Conservation (phyloP, 2,797 vertebrate genomes). For the Triplophysa yarkandensis region DNA sequence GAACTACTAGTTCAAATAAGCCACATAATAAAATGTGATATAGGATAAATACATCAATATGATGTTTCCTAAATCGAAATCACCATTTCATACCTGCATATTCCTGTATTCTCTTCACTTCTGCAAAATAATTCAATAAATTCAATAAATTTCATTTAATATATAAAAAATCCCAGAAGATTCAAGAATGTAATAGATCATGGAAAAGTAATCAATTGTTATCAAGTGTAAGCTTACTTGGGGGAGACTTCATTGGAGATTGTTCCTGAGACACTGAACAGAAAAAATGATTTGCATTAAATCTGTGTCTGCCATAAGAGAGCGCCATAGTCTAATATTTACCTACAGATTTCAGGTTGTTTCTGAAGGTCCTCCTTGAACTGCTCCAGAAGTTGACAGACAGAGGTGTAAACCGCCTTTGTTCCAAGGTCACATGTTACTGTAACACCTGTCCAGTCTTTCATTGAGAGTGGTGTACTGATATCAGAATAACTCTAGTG, state of each 20-base stretch:
- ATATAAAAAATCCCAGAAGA: neutral
- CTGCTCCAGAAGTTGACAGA: slow-evolving; percentile 63
- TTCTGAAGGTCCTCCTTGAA: slow-evolving; percentile 67
- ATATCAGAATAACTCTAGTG: slow-evolving; percentile 61
- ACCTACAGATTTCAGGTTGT: slow-evolving; percentile 63
- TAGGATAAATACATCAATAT: neutral
- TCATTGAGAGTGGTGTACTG: slow-evolving; percentile 55
- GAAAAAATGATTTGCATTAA: neutral
- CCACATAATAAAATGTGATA: neutral
- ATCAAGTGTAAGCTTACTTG: slow-evolving; percentile 45
- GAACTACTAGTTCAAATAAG: too few species aligned
- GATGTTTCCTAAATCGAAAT: too few species aligned
- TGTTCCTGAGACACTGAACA: neutral
- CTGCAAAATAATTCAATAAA: slow-evolving; percentile 57
- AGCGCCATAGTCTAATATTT: slow-evolving; percentile 11
- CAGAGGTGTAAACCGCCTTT: slow-evolving; percentile 60
- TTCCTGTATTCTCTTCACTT: slow-evolving; percentile 67
- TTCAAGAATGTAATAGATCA: neutral
- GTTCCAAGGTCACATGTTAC: slow-evolving; percentile 68
- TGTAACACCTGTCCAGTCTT: slow-evolving; percentile 67
- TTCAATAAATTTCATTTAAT: neutral
- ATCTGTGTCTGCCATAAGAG: slow-evolving; percentile 18
- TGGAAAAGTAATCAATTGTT: neutral
- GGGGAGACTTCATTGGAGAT: slow-evolving; percentile 29
- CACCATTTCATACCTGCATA: slow-evolving; percentile 66